These are phyloP conservation scores for Ischnus inquisitorius DNA, from an alignment of 2,888 invertebrate genomes.

Conservation along the genomic window DNA sequence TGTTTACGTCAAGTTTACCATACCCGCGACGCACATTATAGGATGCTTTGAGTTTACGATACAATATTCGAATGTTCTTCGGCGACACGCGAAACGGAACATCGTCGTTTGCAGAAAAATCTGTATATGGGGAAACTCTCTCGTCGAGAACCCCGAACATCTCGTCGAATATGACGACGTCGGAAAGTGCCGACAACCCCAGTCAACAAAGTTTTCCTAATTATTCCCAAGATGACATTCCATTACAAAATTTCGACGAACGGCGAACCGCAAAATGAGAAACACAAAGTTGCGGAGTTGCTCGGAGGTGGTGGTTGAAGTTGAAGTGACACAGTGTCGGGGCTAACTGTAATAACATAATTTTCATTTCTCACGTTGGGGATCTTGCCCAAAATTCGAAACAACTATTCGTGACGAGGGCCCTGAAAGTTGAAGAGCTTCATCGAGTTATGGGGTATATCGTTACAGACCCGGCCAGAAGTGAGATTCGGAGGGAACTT, in stretches of 20 bases:
- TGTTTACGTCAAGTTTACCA: conserved; percentile 58
- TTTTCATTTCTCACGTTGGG: not conserved
- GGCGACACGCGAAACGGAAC: not conserved
- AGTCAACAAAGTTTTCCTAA: conserved; percentile 5
- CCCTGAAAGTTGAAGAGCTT: not conserved
- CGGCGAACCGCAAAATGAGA: not conserved
- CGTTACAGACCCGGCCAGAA: not conserved
- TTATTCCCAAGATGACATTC: conserved; percentile 31
- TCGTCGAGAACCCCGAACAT: not conserved
- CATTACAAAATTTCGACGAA: conserved; percentile 15
- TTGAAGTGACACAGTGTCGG: not conserved
- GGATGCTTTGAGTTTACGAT: conserved; percentile 27
- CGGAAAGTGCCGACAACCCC: not conserved
- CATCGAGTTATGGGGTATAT: not conserved
- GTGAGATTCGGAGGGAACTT: too few relatives aligned
- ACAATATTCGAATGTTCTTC: conserved; percentile 40
- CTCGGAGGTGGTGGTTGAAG: not conserved
- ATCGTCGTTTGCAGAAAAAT: not conserved
- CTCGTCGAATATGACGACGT: not conserved
- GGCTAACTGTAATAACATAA: not conserved
- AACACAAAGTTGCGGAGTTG: not conserved
- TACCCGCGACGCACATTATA: conserved; percentile 45
- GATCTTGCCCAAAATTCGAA: not conserved
- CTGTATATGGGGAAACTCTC: not conserved
- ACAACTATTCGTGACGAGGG: not conserved